phyloP scores from a whole-genome alignment of 2,113 vertebrate species.

The Paratilapia polleni region DNA sequence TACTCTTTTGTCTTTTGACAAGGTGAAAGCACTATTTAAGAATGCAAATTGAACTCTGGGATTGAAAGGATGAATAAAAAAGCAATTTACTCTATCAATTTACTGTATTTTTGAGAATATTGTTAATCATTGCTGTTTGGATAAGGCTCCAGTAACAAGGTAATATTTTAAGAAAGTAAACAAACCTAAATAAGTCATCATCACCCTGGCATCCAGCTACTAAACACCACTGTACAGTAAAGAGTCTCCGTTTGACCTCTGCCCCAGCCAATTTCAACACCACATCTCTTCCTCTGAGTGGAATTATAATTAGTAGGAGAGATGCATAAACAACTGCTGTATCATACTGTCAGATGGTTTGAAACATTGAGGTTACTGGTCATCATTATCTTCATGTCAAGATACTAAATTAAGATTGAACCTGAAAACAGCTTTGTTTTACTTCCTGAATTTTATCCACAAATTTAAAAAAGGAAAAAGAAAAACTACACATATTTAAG shows the following conservation, averaged over 20 bases:
- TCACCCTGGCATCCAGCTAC: neutral
- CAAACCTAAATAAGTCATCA: slow-evolving; percentile 26
- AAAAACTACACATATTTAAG: neutral
- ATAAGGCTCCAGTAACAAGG: neutral
- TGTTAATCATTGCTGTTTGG: neutral
- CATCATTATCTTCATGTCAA: slow-evolving; percentile 25
- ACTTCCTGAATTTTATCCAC: neutral
- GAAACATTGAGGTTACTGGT: slow-evolving; percentile 51
- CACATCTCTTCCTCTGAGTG: slow-evolving; percentile 38
- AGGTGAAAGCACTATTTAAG: slow-evolving; percentile 37
- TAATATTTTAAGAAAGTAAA: slow-evolving; percentile 25
- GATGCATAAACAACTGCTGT: slow-evolving; percentile 58
- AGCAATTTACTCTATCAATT: slow-evolving; percentile 4
- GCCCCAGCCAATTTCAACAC: slow-evolving; percentile 50
- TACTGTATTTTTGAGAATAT: slow-evolving; percentile 16
- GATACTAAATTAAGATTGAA: slow-evolving; percentile 7
- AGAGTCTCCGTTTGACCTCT: slow-evolving; percentile 7
- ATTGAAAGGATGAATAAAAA: slow-evolving; percentile 30
- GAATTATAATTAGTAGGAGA: slow-evolving; percentile 64
- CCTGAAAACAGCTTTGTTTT: neutral
- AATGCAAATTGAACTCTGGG: slow-evolving; percentile 42
- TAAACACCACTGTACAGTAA: slow-evolving; percentile 10
- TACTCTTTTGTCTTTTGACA: slow-evolving; percentile 31
- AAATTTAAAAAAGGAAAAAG: neutral
- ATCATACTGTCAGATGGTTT: slow-evolving; percentile 51